Conservation (phyloP, 2,888 invertebrate species). For the Ichneumon xanthorius region DNA sequence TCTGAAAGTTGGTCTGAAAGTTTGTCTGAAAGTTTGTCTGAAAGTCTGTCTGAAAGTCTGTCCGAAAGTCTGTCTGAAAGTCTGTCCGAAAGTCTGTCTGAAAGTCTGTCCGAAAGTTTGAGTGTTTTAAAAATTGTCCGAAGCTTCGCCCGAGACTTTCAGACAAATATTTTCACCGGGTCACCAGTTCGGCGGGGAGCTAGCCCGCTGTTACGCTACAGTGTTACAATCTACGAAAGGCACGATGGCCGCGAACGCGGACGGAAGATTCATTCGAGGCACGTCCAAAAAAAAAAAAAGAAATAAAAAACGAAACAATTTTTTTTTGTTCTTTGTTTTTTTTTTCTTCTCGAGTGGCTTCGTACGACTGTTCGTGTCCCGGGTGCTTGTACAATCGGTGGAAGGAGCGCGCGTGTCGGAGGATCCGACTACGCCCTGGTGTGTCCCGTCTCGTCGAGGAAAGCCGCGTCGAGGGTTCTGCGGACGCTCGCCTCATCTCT, state of each 20-base stretch:
- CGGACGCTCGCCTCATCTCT: slow-evolving; percentile 67
- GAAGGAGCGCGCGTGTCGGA: too few relatives aligned
- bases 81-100: too few relatives aligned
- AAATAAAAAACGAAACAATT: background rate
- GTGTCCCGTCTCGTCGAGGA: slow-evolving; percentile 74
- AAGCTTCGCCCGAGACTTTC: too few relatives aligned
- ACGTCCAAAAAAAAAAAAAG: background rate
- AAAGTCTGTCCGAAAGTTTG: too few relatives aligned
- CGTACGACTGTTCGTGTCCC: background rate
- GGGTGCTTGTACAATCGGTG: background rate
- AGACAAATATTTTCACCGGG: too few relatives aligned
- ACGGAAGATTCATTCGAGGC: slow-evolving; percentile 27
- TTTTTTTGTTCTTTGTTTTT: background rate
- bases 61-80: too few relatives aligned
- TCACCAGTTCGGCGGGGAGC: too few relatives aligned
- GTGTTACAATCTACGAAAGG: background rate
- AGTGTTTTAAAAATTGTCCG: too few relatives aligned
- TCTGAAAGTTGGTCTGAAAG: background rate
- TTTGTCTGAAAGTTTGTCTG: too few relatives aligned
- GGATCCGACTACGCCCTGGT: slow-evolving; percentile 43
- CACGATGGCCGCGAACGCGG: background rate
- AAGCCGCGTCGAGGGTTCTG: slow-evolving; percentile 72
- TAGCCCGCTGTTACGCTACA: background rate
- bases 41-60: too few relatives aligned
- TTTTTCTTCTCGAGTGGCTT: background rate